Evolutionary conservation across 2,888 invertebrate species (phyloP), one percentile per base, ranked within the genome.

Genomic region (Eupeodes latifasciatus): DNA sequence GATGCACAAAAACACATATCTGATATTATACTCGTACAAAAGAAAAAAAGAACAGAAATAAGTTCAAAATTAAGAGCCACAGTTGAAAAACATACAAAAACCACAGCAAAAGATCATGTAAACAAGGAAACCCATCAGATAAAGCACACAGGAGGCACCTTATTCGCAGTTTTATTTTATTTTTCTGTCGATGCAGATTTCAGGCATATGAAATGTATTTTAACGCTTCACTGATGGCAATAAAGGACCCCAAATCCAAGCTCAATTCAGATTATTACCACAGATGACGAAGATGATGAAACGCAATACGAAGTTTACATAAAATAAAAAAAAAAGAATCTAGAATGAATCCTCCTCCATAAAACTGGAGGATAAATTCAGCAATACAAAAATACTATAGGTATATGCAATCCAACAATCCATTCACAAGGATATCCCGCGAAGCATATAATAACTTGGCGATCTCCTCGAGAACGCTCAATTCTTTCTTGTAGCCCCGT

Each of bases 41-140:
- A 34, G 11, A 19, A 62, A 47, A 74, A 62, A 82, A 71, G 36
- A 0, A 69, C 27, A 34, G 51, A 19, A 55, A 11, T 61, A 87
- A 80, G 19, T 36, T 83, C 49, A 82, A 82, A 86, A 88, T 62
- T 64, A 64, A 64, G 67, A 57, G 72, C 55, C 53, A 16, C 40
- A 57, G 44, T 47, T 74, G 51, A 53, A 88, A 85, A 83, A 76
- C 79, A 88, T 64, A 85, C 85, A 85, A 75, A 84, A 85, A 76
- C 85, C 74, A 51, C 85, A 67, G 90, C 88, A 90, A 90, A 90
- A 89, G 89, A 89, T 90, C 90, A 90, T 90, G 90, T 90, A 90
- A 90, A 90, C 90, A 90, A 89, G 90, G 89, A 89, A 90, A 90
- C 84, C 88, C 89, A 90, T 90, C 90, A 89, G 90, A 90, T 90